Evolutionary conservation across 2,888 invertebrate species (phyloP), one percentile per base, ranked within the genome.

Genomic region (Drosophila rellima): DNA sequence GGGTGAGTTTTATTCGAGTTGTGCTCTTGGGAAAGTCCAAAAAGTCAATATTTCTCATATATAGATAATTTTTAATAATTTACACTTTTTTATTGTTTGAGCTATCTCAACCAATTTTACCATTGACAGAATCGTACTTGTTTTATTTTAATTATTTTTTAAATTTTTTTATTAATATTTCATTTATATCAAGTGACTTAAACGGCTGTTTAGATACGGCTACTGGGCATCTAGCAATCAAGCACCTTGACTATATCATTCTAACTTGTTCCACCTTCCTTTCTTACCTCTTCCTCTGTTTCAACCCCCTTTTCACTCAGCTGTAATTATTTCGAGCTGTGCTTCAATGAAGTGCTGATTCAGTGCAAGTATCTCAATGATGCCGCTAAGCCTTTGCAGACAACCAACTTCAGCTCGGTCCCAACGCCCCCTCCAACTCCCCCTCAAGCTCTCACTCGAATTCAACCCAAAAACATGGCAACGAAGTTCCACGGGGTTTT

Each of bases 261-360:
- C 10, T 3, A 0, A 29, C 29, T 10, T 8, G 29, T 29, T 10
- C 7, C 10, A 10, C 29, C 23, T 18, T 5, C n/a, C 18, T n/a
- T 11, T 2, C 13, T 11, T 6, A 1, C 18, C 15, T 26, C 13
- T 31, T 5, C 17, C 26, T 10, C 29, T 10, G 17, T 8, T 37
- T 39, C 5, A n/a, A n/a, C 29, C 29, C 10, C 29, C 11, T 47
- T 17, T 15, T 3, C 17, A 37, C 50, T 50, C 31, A 13, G 10
- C 26, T 47, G 70, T 75, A 75, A 75, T 75, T 75, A 75, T 75
- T 75, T 70, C 76, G 40, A 42, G 75, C 76, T 40, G 63, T 61
- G 61, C 78, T 50, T n/a, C 56, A 79, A 75, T 75, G 76, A 75
- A 79, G 64, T 80, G 80, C 75, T 80, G 75, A 76, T 80, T 70